Percentiles rank a stretch among this genome's conserved stretches.
phyloP scores from a whole-genome alignment of 2,888 invertebrate genomes.

The Andrena praecox region DNA sequence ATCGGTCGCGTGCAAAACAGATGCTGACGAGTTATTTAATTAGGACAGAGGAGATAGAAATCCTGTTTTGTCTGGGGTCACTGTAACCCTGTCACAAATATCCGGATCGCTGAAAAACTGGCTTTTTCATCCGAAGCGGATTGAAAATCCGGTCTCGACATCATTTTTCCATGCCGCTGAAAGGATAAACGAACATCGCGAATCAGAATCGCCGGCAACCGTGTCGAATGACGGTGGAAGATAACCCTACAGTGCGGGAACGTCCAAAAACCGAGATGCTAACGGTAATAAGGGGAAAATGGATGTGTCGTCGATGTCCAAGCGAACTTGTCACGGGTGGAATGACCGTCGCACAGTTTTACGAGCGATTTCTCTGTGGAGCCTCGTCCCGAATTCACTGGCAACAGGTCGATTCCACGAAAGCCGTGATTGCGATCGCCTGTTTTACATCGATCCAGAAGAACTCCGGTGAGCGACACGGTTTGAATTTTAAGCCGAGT shows the following conservation, averaged over 20 bases:
- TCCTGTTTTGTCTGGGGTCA: not conserved
- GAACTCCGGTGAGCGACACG: not conserved
- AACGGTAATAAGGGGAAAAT: conserved; percentile 15
- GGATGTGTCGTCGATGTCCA: conserved; percentile 10
- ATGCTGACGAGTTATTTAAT: not conserved
- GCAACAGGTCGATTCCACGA: conserved; percentile 40
- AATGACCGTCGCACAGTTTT: conserved; percentile 23
- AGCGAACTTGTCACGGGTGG: conserved; percentile 31
- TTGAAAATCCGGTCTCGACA: conserved; percentile 47
- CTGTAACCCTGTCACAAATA: not conserved
- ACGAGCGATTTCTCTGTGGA: conserved; percentile 58
- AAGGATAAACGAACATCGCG: conserved; percentile 26
- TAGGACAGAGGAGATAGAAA: not conserved
- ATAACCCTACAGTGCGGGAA: not conserved
- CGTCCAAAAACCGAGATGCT: conserved; percentile 5
- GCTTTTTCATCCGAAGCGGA: conserved; percentile 48
- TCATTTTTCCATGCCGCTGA: conserved; percentile 23
- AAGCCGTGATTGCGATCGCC: conserved; percentile 7
- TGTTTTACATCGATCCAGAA: not conserved
- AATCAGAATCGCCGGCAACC: not conserved
- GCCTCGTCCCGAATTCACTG: conserved; percentile 47
- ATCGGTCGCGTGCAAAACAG: not conserved
- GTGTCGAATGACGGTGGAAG: not conserved
- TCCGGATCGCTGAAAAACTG: not conserved
- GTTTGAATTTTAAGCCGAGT: not conserved